A percentile compares a stretch with the other conserved stretches of the same genome.
Conservation (phyloP, 2,113 vertebrate genomes). For the Centropus bengalensis region DNA sequence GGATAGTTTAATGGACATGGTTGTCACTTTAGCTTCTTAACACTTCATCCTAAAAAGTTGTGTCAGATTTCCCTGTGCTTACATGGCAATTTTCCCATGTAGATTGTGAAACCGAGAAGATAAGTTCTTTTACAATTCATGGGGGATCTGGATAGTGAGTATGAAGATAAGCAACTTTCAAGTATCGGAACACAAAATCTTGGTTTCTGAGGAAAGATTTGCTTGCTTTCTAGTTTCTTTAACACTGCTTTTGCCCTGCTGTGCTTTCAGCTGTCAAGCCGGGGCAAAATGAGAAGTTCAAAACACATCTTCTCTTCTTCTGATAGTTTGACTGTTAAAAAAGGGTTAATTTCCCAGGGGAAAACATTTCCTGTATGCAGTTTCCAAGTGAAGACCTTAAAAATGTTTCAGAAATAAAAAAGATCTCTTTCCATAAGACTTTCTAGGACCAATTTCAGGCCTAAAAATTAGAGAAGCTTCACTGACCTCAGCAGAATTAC, state of each 20-base stretch:
- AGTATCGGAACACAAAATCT: background rate
- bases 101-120: slow-evolving; percentile 53
- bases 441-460: background rate
- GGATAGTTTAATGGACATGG: background rate
- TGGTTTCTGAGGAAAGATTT: background rate
- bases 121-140: slow-evolving; percentile 25
- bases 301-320: background rate
- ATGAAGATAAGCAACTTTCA: slow-evolving; percentile 30
- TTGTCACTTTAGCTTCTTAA: slow-evolving; percentile 49
- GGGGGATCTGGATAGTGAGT: background rate
- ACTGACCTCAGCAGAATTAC: background rate
- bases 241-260: background rate
- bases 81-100: slow-evolving; percentile 41
- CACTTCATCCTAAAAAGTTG: slow-evolving; percentile 9
- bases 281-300: background rate
- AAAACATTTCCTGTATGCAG: background rate
- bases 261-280: background rate
- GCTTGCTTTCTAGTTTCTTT: background rate
- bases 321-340: background rate
- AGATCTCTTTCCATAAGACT: background rate
- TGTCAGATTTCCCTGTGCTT: slow-evolving; percentile 29
- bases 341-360: background rate
- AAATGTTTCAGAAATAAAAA: background rate
- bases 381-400: background rate
- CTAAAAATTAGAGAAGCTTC: background rate